These are phyloP conservation scores for Panurus biarmicus DNA, from an alignment of 2,113 vertebrate genomes.

Conservation along the genomic window DNA sequence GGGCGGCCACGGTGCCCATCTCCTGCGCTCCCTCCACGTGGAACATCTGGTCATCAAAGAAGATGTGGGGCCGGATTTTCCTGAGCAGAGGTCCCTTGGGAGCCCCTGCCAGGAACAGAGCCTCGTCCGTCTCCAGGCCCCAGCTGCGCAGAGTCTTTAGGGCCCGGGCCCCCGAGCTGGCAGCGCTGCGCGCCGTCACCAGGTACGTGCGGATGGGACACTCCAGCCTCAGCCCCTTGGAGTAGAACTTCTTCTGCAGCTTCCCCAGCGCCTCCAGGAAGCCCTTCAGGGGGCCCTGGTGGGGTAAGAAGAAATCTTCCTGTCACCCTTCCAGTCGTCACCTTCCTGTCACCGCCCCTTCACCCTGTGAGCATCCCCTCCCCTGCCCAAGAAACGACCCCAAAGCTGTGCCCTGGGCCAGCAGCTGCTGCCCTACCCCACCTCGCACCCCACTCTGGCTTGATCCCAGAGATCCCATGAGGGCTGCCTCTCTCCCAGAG, in stretches of 20 bases:
- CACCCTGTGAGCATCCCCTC: too few relatives aligned
- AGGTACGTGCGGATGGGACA: slow-evolving; percentile 94
- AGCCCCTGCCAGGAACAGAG: slow-evolving; percentile 88
- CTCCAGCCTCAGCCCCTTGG: slow-evolving; percentile 85
- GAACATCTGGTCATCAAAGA: slow-evolving; percentile 97
- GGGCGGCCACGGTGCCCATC: slow-evolving; percentile 86
- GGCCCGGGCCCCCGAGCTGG: slow-evolving; percentile 89
- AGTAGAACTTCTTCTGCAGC: slow-evolving; percentile 92
- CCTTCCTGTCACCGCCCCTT: too few relatives aligned
- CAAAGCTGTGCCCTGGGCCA: accelerated
- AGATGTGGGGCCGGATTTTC: slow-evolving; percentile 93
- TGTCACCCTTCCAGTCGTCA: accelerated
- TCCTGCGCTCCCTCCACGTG: slow-evolving; percentile 90
- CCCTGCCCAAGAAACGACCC: accelerated
- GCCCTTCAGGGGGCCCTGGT: slow-evolving; percentile 87
- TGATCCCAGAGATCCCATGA: accelerated
- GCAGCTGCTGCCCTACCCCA: not conserved
- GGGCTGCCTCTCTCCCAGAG: not conserved
- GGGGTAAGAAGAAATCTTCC: not conserved
- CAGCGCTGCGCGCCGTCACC: slow-evolving; percentile 89
- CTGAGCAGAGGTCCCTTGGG: slow-evolving; percentile 91
- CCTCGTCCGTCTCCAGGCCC: slow-evolving; percentile 93
- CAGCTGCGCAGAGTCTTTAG: slow-evolving; percentile 91
- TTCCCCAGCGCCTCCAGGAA: slow-evolving; percentile 91
- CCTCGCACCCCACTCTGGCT: not conserved